Evolutionary conservation across 2,888 invertebrate genomes (phyloP).

Genomic region (Tenodera sinensis): DNA sequence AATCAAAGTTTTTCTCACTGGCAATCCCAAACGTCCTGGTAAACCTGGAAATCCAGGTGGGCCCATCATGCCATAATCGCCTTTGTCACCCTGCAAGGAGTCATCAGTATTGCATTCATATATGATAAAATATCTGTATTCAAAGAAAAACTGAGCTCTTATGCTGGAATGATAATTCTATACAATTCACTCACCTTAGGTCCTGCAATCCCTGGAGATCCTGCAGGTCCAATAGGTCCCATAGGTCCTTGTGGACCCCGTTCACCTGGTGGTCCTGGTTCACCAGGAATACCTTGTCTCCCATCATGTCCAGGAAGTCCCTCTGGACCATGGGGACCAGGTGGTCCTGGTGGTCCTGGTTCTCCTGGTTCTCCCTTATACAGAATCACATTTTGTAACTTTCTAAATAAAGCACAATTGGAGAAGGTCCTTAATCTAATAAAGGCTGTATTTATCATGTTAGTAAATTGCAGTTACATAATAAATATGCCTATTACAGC

Average conservation of each 20-base stretch:
- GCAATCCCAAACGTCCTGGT: constrained; percentile 52
- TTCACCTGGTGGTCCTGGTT: constrained; percentile 63
- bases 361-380: constrained; percentile 85
- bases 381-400: not conserved
- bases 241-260: constrained; percentile 65
- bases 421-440: too few relatives aligned
- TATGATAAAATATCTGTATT: not conserved
- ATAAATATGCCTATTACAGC: too few relatives aligned
- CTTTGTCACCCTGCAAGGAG: constrained; percentile 46
- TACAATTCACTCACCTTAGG: constrained; percentile 57
- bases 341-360: constrained; percentile 83
- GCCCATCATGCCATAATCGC: constrained; percentile 46
- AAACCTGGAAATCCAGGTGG: constrained; percentile 51
- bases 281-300: constrained; percentile 69
- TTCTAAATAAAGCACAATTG: not conserved
- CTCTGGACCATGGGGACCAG: constrained; percentile 76
- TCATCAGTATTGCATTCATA: not conserved
- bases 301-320: constrained; percentile 84
- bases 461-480: too few relatives aligned
- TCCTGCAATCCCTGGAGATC: constrained; percentile 65
- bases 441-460: too few relatives aligned
- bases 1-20: constrained; percentile 43
- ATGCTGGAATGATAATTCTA: not conserved
- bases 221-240: constrained; percentile 69
- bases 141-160: not conserved